These are phyloP conservation scores for Catharus minimus DNA, from an alignment of 2,113 vertebrate species.

Conservation along the genomic window DNA sequence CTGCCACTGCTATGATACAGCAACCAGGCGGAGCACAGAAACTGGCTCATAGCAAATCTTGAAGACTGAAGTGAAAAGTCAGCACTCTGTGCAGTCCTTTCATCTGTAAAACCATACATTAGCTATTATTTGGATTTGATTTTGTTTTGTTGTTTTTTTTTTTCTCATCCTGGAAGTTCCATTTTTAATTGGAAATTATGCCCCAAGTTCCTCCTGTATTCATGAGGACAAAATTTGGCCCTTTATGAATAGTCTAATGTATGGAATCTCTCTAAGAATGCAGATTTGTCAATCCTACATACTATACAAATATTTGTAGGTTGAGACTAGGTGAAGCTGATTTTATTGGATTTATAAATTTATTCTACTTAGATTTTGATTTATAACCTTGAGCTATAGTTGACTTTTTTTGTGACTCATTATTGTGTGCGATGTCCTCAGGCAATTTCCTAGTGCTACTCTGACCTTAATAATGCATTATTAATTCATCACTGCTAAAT, in stretches of 20 bases:
- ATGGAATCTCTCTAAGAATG: not conserved
- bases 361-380: not conserved
- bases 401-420: not conserved
- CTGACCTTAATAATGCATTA: slow-evolving; percentile 24
- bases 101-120: not conserved
- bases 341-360: not conserved
- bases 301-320: not conserved
- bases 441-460: not conserved
- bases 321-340: not conserved
- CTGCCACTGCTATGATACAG: not conserved
- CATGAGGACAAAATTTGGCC: not conserved
- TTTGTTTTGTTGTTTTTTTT: not conserved
- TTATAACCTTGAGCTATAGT: not conserved
- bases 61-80: not conserved
- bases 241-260: not conserved
- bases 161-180: not conserved
- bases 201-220: not conserved
- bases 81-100: not conserved
- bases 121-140: not conserved
- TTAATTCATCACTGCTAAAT: slow-evolving; percentile 16
- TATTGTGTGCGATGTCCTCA: not conserved
- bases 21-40: not conserved
- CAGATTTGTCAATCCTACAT: not conserved
- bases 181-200: not conserved
- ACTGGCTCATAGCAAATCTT: not conserved